A percentile compares a stretch with the other conserved stretches of the same genome.
Conservation (phyloP, 1,140 invertebrate genomes). For the Rhagoletis zephyria region DNA sequence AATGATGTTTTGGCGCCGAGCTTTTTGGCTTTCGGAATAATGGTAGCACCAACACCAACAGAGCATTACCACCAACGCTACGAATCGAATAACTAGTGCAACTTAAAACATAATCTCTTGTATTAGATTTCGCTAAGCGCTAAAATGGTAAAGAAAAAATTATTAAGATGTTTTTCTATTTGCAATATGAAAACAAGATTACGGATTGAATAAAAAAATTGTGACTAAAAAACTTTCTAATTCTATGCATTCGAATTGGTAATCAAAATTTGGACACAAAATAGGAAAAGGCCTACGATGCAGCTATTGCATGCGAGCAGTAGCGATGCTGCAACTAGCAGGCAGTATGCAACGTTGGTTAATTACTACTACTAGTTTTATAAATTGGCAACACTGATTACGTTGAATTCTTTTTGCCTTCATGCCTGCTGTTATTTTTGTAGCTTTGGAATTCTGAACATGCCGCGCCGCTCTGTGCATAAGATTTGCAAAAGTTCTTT, state of each 20-base stretch:
- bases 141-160: too few relatives aligned
- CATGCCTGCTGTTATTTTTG: not conserved
- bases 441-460: not conserved
- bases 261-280: too few relatives aligned
- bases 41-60: constrained; percentile 46
- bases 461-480: not conserved
- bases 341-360: too few relatives aligned
- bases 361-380: too few relatives aligned
- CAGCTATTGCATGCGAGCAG: not conserved
- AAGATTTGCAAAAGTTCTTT: not conserved
- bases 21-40: not conserved
- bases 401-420: not conserved
- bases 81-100: not conserved
- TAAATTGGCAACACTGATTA: too few relatives aligned
- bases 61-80: constrained; percentile 42
- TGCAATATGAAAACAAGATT: too few relatives aligned
- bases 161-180: too few relatives aligned
- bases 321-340: not conserved
- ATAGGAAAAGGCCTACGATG: not conserved
- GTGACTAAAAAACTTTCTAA: too few relatives aligned
- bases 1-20: constrained; percentile 34
- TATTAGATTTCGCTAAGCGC: not conserved
- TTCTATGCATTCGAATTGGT: too few relatives aligned
- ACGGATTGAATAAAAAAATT: not conserved
- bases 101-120: not conserved